These are phyloP conservation scores for Hystrix cristata DNA, from an alignment of 2,113 vertebrate species.

Conservation along the genomic window DNA sequence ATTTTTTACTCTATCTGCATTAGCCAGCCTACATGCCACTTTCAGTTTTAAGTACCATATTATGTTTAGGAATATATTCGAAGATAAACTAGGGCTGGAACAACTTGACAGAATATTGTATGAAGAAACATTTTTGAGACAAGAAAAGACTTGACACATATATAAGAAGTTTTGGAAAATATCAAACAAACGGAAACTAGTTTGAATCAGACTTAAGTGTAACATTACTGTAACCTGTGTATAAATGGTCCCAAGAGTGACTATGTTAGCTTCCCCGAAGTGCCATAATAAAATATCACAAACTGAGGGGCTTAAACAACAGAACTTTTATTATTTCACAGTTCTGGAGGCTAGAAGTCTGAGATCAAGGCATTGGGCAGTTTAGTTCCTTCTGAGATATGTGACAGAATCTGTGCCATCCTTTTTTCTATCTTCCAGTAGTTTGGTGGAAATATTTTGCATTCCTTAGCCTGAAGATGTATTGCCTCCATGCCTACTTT, in stretches of 20 bases:
- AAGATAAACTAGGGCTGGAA: neutral
- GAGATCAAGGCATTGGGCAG: neutral
- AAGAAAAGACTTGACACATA: neutral
- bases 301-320: neutral
- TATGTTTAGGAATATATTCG: constrained; percentile 22
- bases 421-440: neutral
- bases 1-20: constrained; percentile 49
- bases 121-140: neutral
- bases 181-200: neutral
- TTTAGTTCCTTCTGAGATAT: neutral
- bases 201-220: constrained; percentile 12
- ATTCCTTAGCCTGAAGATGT: neutral
- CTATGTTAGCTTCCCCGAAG: neutral
- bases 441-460: neutral
- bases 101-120: neutral
- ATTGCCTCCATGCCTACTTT: neutral
- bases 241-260: neutral
- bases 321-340: neutral
- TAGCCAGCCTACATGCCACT: neutral
- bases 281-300: neutral
- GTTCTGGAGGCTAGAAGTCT: neutral
- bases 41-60: neutral
- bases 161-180: neutral
- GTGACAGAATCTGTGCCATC: neutral
- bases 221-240: neutral